phyloP scores from a whole-genome alignment of 2,888 invertebrate genomes.

The Tipula vernalis region DNA sequence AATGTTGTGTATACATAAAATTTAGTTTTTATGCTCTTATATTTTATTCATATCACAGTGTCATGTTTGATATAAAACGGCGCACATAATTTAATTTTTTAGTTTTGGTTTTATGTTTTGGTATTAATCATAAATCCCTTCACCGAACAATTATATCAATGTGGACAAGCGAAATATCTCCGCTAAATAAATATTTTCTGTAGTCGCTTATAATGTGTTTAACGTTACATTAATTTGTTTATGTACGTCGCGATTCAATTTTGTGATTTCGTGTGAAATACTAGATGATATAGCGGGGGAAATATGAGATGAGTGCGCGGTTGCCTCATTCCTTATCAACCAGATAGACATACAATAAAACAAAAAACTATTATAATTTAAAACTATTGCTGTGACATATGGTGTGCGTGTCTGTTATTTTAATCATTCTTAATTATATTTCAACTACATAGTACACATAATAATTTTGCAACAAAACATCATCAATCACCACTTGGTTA shows the following conservation, averaged over 20 bases:
- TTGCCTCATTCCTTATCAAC: neutral
- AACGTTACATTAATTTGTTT: neutral
- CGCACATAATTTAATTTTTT: neutral
- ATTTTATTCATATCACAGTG: neutral
- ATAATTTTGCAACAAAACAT: neutral
- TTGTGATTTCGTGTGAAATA: neutral
- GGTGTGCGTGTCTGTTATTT: neutral
- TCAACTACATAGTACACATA: neutral
- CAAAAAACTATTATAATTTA: neutral
- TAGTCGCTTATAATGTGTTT: neutral
- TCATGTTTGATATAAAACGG: neutral
- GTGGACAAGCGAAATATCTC: neutral
- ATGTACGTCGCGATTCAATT: neutral
- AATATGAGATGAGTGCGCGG: neutral
- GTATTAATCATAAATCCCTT: neutral
- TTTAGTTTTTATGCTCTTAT: neutral
- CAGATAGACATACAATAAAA: neutral
- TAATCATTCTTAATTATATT: neutral
- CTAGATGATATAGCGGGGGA: neutral
- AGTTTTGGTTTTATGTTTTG: neutral
- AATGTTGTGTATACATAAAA: neutral
- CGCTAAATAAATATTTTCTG: neutral
- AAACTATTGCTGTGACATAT: neutral
- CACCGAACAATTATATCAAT: neutral
- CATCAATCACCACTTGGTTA: neutral